Evolutionary conservation across 2,797 vertebrate species (phyloP).

Genomic region (Gobio occitaniae): DNA sequence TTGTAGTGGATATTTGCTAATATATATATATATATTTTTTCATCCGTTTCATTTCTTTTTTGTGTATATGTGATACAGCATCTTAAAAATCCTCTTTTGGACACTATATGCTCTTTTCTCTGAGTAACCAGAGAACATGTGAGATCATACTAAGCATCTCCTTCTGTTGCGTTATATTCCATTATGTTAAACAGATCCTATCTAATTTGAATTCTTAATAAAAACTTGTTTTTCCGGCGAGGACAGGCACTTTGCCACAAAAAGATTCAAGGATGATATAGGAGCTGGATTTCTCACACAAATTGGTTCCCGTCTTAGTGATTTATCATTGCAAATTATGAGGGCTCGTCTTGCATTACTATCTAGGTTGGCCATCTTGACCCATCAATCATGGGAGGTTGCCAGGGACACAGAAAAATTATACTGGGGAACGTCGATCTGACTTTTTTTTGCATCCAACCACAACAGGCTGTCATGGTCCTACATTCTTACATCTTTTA

Average conservation of each 20-base stretch:
- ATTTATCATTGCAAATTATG: conserved; percentile 84
- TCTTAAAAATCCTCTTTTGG: conserved; percentile 32
- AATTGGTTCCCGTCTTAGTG: conserved; percentile 83
- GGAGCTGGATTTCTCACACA: conserved; percentile 77
- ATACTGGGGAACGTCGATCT: conserved; percentile 76
- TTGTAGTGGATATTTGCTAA: not conserved
- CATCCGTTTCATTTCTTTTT: not conserved
- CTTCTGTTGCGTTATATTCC: conserved; percentile 64
- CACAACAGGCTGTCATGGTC: not conserved
- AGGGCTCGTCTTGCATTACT: conserved; percentile 73
- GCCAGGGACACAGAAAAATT: conserved; percentile 80
- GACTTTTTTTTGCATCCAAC: conserved; percentile 63
- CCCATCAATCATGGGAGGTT: conserved; percentile 80
- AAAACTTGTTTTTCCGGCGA: conserved; percentile 77
- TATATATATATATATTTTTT: not conserved
- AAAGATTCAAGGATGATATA: conserved; percentile 80
- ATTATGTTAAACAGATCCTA: conserved; percentile 66
- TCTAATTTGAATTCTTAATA: conserved; percentile 77
- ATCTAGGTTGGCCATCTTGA: conserved; percentile 79
- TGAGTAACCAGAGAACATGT: conserved; percentile 18
- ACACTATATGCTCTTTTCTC: conserved; percentile 21
- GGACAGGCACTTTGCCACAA: conserved; percentile 78
- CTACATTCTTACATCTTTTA: not conserved
- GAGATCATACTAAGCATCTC: conserved; percentile 53
- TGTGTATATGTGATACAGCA: not conserved